phyloP scores from a whole-genome alignment of 1,140 invertebrate genomes.

The Chironomus striatipennis region DNA sequence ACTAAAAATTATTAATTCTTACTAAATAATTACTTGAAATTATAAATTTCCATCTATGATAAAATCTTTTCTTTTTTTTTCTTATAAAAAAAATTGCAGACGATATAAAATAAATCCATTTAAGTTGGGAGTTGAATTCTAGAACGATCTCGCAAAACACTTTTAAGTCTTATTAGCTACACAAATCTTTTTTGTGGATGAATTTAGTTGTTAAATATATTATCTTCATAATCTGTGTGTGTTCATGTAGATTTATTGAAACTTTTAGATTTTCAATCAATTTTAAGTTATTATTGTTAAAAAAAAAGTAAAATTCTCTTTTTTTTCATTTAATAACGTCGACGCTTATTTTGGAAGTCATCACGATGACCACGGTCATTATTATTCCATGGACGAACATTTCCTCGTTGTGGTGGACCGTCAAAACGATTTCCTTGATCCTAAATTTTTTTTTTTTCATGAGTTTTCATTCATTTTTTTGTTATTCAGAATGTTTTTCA shows the following conservation, averaged over 20 bases:
- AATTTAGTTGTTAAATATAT: neutral
- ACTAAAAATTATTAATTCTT: no score
- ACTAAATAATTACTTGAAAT: no score
- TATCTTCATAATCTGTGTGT: neutral
- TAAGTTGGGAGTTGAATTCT: no score
- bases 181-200: neutral
- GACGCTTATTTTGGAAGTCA: conserved; percentile 44
- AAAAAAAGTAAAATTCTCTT: neutral
- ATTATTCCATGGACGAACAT: conserved; percentile 37
- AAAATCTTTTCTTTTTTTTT: no score
- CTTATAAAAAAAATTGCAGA: no score
- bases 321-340: conserved; percentile 42
- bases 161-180: no score
- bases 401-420: conserved; percentile 26
- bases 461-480: no score
- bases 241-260: neutral
- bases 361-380: conserved; percentile 40
- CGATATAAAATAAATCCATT: no score
- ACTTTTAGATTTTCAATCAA: neutral
- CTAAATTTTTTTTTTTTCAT: neutral
- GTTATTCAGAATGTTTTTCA: no score
- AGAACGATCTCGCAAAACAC: no score
- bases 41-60: no score
- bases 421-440: conserved; percentile 25
- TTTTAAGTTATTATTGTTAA: no score